Evolutionary conservation across 2,797 vertebrate species (phyloP), one percentile per base, ranked within the genome.

Genomic region (Phaenicophaeus curvirostris): DNA sequence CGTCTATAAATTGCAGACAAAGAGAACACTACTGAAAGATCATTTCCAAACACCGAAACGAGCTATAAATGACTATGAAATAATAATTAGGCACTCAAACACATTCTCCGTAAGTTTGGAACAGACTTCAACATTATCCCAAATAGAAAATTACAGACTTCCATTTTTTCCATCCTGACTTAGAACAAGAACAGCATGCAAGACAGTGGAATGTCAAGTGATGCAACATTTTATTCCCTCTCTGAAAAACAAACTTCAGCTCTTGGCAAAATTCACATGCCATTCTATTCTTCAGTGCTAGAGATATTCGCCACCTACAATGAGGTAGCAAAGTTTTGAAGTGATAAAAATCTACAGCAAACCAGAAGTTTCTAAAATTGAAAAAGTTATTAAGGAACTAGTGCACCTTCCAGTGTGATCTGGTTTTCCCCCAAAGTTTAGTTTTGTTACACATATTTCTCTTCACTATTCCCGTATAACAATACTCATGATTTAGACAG

Each of bases 1-100:
- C 99, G 99, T 42, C 99, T 99, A 94, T 15, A 57, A 58, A 94
- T 87, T 80, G 94, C 78, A 93, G 68, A 93, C 77, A 96, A 75
- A 96, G 78, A 95, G 46, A 96, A 68, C 51, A 86, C 69, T 25
- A 21, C 88, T 96, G 73, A 97, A 46, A 82, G 53, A n/a, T 23
- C 59, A 76, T 10, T 51, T 37, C 24, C 31, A 37, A 2, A 5
- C 30, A 15, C 41, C 7, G 33, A 66, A 9, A 27, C 9, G 37
- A 55, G 46, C 58, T 62, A 72, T 42, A 81, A 67, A 81, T 44
- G 41, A 74, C 48, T 77, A 85, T 14, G 51, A 84, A 71, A 48
- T 25, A 85, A 48, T 20, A 75, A 90, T 58, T 37, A 93, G 24
- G 55, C 90, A 97, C 88, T 86, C 93, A 91, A 88, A 87, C 76